Evolutionary conservation across 2,113 vertebrate species (phyloP), one percentile per base, ranked within the genome.

Genomic region (Cromileptes altivelis): DNA sequence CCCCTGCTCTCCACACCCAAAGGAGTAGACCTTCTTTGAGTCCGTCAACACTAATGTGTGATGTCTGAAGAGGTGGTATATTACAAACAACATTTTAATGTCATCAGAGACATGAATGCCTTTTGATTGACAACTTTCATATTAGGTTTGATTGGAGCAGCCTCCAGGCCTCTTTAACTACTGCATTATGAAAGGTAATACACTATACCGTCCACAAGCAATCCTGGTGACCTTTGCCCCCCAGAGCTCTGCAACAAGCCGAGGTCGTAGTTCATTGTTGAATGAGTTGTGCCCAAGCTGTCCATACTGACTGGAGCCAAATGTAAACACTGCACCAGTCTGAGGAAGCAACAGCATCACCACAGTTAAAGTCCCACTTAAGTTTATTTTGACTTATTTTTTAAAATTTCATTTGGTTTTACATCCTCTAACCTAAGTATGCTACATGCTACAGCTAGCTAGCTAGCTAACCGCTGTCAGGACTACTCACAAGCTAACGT

Each of bases 251-350:
- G 67, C 96, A 91, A 98, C 96, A 82, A 97, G 96, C 78, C 96
- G 96, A 68, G 97, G 97, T 57, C 95, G 96, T 91, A 97, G 96
- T 87, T 98, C 97, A 91, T 98, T 95, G 62, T 87, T 94, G 25
- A 96, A 96, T 33, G 96, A 97, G 80, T 98, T 98, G 93, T 98
- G 97, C 60, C 97, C 97, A 88, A 98, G 94, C 82, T 98, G 97
- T 56, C 97, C 97, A 91, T 96, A 96, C 37, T 94, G 94, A 89
- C 97, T 97, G 86, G 96, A 97, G 92, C 97, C 97, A 93, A 98
- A 98, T 25, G 97, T 98, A 87, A 97, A 98, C 67, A 98, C 97
- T 2, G 94, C 95, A 71, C 97, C 97, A 91, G 96, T 96, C 97
- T 94, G 45, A 27, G 3, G 27, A 27, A 27, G 27, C 27, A 27